phyloP scores from a whole-genome alignment of 1,140 invertebrate genomes.

The Drosophila tani region DNA sequence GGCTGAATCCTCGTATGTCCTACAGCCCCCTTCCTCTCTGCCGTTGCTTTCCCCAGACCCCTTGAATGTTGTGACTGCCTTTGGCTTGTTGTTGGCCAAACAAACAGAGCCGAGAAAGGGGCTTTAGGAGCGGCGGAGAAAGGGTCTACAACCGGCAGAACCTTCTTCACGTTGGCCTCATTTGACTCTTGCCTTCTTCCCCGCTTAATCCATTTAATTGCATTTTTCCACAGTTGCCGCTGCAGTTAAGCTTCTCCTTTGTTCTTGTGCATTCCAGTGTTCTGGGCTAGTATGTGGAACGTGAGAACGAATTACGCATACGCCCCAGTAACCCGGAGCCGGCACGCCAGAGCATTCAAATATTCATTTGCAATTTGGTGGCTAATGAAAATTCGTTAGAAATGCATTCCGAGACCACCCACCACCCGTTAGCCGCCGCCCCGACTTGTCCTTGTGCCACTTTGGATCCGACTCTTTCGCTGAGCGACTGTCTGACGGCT shows the following conservation, averaged over 20 bases:
- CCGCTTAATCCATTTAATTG: conserved; percentile 74
- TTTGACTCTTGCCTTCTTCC: conserved; percentile 39
- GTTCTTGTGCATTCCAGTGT: conserved; percentile 50
- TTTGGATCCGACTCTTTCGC: conserved; percentile 46
- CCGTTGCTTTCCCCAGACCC: background rate
- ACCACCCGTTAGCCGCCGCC: background rate
- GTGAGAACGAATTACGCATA: conserved; percentile 58
- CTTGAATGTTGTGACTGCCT: conserved; percentile 62
- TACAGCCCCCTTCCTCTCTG: background rate
- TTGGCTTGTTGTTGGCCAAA: conserved; percentile 64
- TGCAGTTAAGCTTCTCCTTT: conserved; percentile 40
- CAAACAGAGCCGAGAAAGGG: conserved; percentile 27
- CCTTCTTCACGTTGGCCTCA: conserved; percentile 60
- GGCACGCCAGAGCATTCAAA: conserved; percentile 35
- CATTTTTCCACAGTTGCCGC: conserved; percentile 42
- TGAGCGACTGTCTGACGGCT: conserved; percentile 59
- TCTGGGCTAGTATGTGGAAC: conserved; percentile 33
- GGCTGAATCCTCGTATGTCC: conserved; percentile 45
- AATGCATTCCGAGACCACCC: conserved; percentile 61
- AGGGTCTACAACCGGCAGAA: conserved; percentile 3
- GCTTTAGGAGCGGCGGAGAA: background rate
- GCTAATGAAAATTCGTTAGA: conserved; percentile 74
- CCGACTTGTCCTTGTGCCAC: conserved; percentile 72
- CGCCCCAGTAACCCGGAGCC: conserved; percentile 47
- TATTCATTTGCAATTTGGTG: conserved; percentile 53